phyloP scores from a whole-genome alignment of 2,113 vertebrate genomes.

The Canis aureus region DNA sequence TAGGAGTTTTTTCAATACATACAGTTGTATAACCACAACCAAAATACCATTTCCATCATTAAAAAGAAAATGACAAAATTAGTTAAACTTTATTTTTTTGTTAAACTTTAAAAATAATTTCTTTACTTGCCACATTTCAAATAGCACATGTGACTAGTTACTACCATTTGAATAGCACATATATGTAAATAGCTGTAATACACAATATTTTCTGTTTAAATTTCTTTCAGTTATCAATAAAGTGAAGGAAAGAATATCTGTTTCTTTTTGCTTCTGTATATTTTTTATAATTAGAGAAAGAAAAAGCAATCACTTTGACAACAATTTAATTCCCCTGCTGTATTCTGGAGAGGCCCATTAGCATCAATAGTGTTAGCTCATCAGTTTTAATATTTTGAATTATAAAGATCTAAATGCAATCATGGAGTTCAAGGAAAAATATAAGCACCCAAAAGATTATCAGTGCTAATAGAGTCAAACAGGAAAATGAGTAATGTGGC shows the following conservation, averaged over 20 bases:
- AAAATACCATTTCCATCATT: background rate
- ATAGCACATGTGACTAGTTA: background rate
- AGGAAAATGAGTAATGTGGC: background rate
- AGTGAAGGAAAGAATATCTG: background rate
- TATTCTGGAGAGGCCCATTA: constrained; percentile 24
- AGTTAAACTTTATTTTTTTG: background rate
- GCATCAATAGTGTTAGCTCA: background rate
- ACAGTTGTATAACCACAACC: background rate
- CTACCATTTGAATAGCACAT: background rate
- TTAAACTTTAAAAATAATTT: background rate
- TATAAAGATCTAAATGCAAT: background rate
- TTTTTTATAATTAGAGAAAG: constrained; percentile 39
- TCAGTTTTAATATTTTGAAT: background rate
- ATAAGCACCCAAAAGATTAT: background rate
- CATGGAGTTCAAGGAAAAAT: background rate
- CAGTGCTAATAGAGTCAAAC: constrained; percentile 12
- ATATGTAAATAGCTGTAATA: background rate
- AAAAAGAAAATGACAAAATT: background rate
- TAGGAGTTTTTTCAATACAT: background rate
- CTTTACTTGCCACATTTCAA: background rate
- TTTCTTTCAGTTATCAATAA: constrained; percentile 1
- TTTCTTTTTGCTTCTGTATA: background rate
- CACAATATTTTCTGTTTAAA: background rate
- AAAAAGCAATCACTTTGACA: background rate
- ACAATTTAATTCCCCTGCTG: background rate